A percentile compares a stretch with the other conserved stretches of the same genome.
Conservation (phyloP, 2,888 invertebrate genomes). For the Drosophila macrospina region DNA sequence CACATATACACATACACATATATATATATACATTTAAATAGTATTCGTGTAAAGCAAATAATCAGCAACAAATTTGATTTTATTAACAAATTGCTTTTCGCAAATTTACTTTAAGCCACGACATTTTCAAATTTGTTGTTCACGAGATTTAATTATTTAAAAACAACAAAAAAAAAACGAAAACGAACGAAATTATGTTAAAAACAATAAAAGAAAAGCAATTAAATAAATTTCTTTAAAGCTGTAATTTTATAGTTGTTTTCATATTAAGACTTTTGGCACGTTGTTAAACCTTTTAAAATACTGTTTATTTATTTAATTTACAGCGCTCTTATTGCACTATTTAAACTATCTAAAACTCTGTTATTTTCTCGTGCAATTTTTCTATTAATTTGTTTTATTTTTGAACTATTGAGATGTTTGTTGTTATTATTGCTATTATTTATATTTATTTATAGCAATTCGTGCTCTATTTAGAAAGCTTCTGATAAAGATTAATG, state of each 20-base stretch:
- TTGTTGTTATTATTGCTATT: too few species aligned
- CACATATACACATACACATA: slow-evolving; percentile 19
- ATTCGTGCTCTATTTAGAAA: too few species aligned
- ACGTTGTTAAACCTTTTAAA: too few species aligned
- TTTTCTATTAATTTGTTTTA: too few species aligned
- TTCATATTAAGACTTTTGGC: too few species aligned
- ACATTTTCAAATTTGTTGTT: slow-evolving; percentile 29
- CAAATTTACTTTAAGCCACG: slow-evolving; percentile 44
- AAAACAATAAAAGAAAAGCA: slow-evolving; percentile 1
- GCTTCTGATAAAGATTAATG: too few species aligned
- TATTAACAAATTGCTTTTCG: slow-evolving; percentile 43
- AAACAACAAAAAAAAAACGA: slow-evolving; percentile 2
- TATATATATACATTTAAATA: slow-evolving; percentile 17
- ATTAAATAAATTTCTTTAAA: slow-evolving; percentile 15
- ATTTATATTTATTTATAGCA: too few species aligned
- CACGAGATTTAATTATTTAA: slow-evolving; percentile 27
- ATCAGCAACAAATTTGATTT: slow-evolving; percentile 11
- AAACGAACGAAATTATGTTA: slow-evolving; percentile 19
- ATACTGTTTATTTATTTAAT: too few species aligned
- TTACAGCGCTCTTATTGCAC: too few species aligned
- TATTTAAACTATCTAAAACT: too few species aligned
- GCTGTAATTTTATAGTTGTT: background rate
- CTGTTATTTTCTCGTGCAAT: too few species aligned
- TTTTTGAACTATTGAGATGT: too few species aligned
- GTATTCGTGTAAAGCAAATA: slow-evolving; percentile 8